These are phyloP conservation scores for Baccha elongata DNA, from an alignment of 2,888 invertebrate genomes.

Conservation along the genomic window DNA sequence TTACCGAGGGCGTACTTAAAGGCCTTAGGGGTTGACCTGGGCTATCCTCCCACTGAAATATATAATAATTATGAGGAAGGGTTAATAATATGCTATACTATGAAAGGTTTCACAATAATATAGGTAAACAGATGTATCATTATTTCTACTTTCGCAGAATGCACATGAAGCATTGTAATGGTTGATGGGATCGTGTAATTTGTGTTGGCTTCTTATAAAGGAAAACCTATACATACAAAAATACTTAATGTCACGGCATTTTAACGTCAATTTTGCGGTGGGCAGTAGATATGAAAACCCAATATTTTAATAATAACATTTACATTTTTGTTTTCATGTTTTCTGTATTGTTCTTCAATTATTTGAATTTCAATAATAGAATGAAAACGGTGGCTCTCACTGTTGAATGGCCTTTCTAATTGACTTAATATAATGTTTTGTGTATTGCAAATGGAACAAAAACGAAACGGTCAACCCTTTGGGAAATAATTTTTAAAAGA, in stretches of 20 bases:
- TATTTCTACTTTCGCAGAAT: constrained; percentile 70
- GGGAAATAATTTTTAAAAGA: constrained; percentile 32
- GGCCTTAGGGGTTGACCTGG: constrained; percentile 47
- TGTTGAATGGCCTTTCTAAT: constrained; percentile 62
- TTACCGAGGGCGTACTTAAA: constrained; percentile 28
- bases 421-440: constrained; percentile 50
- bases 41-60: constrained; percentile 49
- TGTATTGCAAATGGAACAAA: constrained; percentile 37
- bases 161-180: constrained; percentile 67
- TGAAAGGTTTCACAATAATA: constrained; percentile 63
- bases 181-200: constrained; percentile 71
- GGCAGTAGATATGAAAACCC: constrained; percentile 47
- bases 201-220: constrained; percentile 53
- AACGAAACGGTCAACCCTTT: constrained; percentile 35
- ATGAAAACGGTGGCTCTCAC: constrained; percentile 50
- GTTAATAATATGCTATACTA: constrained; percentile 65
- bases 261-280: constrained; percentile 69
- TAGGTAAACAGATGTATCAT: constrained; percentile 69
- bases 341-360: constrained; percentile 56
- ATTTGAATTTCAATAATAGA: constrained; percentile 62
- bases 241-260: constrained; percentile 70
- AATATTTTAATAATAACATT: constrained; percentile 62
- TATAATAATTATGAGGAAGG: constrained; percentile 65
- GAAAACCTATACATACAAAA: constrained; percentile 1
- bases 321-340: constrained; percentile 50